Conservation (phyloP, 2,888 invertebrate genomes). For the Ichneumoninae sp. region DNA sequence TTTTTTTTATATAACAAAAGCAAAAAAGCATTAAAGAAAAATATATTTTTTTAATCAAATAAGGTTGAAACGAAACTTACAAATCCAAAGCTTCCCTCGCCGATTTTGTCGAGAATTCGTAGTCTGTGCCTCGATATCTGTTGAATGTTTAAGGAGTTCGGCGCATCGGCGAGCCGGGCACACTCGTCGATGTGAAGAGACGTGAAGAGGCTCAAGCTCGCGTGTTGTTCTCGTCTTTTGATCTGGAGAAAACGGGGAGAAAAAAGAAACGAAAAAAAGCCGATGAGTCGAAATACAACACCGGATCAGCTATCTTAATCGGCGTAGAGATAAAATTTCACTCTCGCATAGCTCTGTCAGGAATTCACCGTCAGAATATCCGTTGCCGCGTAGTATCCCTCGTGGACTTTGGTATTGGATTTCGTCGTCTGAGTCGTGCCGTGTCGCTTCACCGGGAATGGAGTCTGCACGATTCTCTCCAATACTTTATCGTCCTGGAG, state of each 20-base stretch:
- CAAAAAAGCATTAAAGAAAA: not conserved
- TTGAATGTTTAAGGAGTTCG: slow-evolving; percentile 78
- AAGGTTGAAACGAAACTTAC: slow-evolving; percentile 84
- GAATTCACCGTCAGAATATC: slow-evolving; percentile 89
- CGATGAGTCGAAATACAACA: slow-evolving; percentile 5
- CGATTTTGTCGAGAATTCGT: slow-evolving; percentile 93
- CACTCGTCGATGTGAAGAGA: slow-evolving; percentile 90
- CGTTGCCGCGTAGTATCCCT: slow-evolving; percentile 92
- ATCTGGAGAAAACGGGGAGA: slow-evolving; percentile 83
- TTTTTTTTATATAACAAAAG: not conserved
- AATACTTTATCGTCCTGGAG: slow-evolving; percentile 85
- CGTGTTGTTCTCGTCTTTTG: slow-evolving; percentile 88
- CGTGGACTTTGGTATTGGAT: slow-evolving; percentile 81
- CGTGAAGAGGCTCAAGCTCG: slow-evolving; percentile 90
- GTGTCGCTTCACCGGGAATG: slow-evolving; percentile 76
- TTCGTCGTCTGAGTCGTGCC: slow-evolving; percentile 73
- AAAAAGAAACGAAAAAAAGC: slow-evolving; percentile 87
- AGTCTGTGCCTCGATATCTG: slow-evolving; percentile 92
- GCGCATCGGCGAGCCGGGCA: slow-evolving; percentile 73
- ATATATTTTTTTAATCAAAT: not conserved
- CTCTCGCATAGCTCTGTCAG: not conserved
- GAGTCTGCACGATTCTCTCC: slow-evolving; percentile 72
- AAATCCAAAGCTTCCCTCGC: slow-evolving; percentile 95
- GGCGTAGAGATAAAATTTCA: slow-evolving; percentile 5
- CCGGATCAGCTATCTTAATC: slow-evolving; percentile 14